Percentiles rank a stretch among this genome's conserved stretches.
phyloP scores from a whole-genome alignment of 2,888 invertebrate genomes.

The Xestobium rufovillosum region DNA sequence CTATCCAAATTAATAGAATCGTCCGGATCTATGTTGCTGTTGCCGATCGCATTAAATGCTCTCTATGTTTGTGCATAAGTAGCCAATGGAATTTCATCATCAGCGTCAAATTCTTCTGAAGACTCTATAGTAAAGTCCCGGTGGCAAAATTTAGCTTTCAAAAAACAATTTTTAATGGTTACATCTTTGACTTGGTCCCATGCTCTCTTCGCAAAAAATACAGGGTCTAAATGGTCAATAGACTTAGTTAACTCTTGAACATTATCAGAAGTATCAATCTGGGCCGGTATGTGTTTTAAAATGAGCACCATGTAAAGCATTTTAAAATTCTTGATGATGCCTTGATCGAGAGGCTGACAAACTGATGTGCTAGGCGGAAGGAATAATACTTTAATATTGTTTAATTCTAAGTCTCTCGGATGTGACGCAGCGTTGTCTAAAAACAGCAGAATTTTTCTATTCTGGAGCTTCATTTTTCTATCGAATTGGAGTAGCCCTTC shows the following conservation, averaged over 20 bases:
- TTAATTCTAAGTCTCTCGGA: neutral
- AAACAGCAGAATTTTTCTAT: neutral
- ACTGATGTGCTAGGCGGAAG: constrained; percentile 3
- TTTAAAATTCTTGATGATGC: constrained; percentile 2
- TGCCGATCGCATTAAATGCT: constrained; percentile 1
- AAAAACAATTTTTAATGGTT: too few relatives aligned
- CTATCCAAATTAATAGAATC: constrained; percentile 2
- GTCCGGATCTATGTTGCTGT: neutral
- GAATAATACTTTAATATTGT: neutral
- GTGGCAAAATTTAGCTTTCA: too few relatives aligned
- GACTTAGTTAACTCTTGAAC: constrained; percentile 1
- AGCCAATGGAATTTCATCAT: constrained; percentile 1
- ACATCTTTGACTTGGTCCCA: too few relatives aligned
- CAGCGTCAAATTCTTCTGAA: too few relatives aligned
- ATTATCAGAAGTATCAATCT: neutral
- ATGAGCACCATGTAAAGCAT: constrained; percentile 1
- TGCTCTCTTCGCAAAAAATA: neutral
- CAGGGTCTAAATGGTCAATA: constrained; percentile 2
- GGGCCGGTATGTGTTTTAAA: constrained; percentile 1
- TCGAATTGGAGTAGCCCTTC: too few relatives aligned
- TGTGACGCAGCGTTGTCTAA: constrained; percentile 3
- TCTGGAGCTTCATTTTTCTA: constrained; percentile 8
- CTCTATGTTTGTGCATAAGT: neutral
- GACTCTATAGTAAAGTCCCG: too few relatives aligned
- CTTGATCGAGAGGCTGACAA: too few relatives aligned